A percentile compares a stretch with the other conserved stretches of the same genome.
Evolutionary conservation across 2,888 invertebrate genomes (phyloP).

Genomic region (Cecidostiba fungosa): DNA sequence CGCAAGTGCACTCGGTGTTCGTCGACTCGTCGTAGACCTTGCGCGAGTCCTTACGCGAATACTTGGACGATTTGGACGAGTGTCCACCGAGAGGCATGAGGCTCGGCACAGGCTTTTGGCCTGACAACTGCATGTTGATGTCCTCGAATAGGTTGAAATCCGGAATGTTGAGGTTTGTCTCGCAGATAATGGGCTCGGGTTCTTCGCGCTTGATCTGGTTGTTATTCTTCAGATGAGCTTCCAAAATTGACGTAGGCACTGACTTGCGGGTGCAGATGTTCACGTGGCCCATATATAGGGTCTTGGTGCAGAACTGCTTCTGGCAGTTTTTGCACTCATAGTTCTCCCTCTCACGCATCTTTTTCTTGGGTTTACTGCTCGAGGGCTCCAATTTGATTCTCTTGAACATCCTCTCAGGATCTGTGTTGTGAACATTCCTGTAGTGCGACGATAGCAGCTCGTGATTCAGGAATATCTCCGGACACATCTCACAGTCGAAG

Average conservation of each 20-base stretch:
- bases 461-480: conserved; percentile 76
- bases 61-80: conserved; percentile 69
- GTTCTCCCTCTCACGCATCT: conserved; percentile 70
- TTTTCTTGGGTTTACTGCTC: conserved; percentile 63
- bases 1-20: conserved; percentile 80
- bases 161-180: conserved; percentile 77
- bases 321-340: conserved; percentile 77
- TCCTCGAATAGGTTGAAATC: conserved; percentile 79
- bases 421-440: conserved; percentile 76
- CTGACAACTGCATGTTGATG: conserved; percentile 78
- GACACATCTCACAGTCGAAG: conserved; percentile 77
- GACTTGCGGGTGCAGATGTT: conserved; percentile 70
- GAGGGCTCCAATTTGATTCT: conserved; percentile 60
- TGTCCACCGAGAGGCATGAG: conserved; percentile 74
- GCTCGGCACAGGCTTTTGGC: conserved; percentile 77
- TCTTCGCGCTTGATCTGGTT: conserved; percentile 75
- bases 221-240: conserved; percentile 76
- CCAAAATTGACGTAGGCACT: conserved; percentile 73
- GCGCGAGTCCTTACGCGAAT: conserved; percentile 78
- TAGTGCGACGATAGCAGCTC: conserved; percentile 76
- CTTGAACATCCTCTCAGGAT: conserved; percentile 73
- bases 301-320: conserved; percentile 76
- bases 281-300: conserved; percentile 76
- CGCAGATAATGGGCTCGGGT: conserved; percentile 67
- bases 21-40: conserved; percentile 82